Evolutionary conservation across 2,113 vertebrate genomes (phyloP), one percentile per base, ranked within the genome.

Genomic region (Macrotis lagotis): DNA sequence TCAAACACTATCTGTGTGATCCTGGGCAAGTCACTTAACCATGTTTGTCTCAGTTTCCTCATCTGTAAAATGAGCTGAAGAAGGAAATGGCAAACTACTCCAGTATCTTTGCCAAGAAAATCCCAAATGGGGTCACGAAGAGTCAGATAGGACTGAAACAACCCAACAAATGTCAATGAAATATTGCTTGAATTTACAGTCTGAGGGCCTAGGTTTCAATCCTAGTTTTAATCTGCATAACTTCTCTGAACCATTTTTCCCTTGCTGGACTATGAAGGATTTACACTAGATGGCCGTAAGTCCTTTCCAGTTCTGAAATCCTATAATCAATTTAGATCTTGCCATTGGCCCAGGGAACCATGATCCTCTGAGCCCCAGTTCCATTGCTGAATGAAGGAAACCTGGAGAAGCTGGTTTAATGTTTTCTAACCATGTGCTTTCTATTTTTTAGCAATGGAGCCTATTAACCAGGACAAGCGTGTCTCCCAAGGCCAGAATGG

Each of bases 401-500:
- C 19, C 66, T 83, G n/a, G 19, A n/a, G n/a, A n/a, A n/a, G n/a
- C n/a, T n/a, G n/a, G 0, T 94, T 94, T 11, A 95, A 51, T 48
- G 22, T 44, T 24, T 25, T 0, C 28, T 3, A 0, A 24, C 2
- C 44, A 50, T 91, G 3, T 83, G 97, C 51, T 94, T 91, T 88
- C 74, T 97, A n/a, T 28, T 0, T 97, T 99, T 44, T 44, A 83
- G 99, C 96, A 90, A 99, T 99, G 99, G 98, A 97, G 93, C 98
- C 99, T 0, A 99, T 99, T 97, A 97, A 96, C 7, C 99, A 99
- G 97, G 99, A 99, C 96, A 98, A 98, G 89, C 98, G 99, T 0
- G 99, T 99, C 90, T 99, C 99, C 95, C 99, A 99, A 98, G 99
- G 99, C 48, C 98, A 99, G 91, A 99, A 99, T 0, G 99, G 99